phyloP scores from a whole-genome alignment of 1,140 invertebrate species.

The Zaprionus gabonicus region DNA sequence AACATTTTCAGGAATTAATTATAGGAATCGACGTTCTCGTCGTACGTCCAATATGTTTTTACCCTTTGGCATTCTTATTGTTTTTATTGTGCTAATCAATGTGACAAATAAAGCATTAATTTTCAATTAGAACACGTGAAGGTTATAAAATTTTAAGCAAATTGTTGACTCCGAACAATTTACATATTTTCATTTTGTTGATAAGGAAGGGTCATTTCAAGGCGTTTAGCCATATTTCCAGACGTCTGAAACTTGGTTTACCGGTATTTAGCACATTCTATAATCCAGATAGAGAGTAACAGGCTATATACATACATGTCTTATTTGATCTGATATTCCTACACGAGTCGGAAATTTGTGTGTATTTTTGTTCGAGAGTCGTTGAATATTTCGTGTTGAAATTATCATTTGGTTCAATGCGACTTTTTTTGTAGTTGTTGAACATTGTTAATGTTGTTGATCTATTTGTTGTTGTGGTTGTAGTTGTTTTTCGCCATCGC shows the following conservation, averaged over 20 bases:
- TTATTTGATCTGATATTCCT: not conserved
- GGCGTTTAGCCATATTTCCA: not conserved
- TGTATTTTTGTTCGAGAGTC: not conserved
- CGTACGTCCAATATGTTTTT: conserved; percentile 8
- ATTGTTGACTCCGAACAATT: not conserved
- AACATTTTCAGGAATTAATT: conserved; percentile 27
- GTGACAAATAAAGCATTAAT: conserved; percentile 27
- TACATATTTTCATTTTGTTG: not conserved
- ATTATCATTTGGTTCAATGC: conserved; percentile 32
- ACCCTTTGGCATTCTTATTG: conserved; percentile 6
- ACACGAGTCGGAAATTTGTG: not conserved
- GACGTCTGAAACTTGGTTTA: not conserved
- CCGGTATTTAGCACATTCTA: not conserved
- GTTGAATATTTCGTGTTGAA: conserved; percentile 22
- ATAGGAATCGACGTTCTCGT: conserved; percentile 24
- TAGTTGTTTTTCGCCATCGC: conserved; percentile 1
- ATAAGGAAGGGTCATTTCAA: not conserved
- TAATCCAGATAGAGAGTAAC: not conserved
- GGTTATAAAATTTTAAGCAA: not conserved
- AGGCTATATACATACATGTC: not conserved
- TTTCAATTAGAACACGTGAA: conserved; percentile 31
- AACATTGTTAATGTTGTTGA: conserved; percentile 5
- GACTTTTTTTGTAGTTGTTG: conserved; percentile 7
- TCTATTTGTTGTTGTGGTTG: conserved; percentile 20
- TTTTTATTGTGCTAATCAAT: conserved; percentile 16